Evolutionary conservation across 2,797 vertebrate species (phyloP).

Genomic region (Coregonus ussuriensis): DNA sequence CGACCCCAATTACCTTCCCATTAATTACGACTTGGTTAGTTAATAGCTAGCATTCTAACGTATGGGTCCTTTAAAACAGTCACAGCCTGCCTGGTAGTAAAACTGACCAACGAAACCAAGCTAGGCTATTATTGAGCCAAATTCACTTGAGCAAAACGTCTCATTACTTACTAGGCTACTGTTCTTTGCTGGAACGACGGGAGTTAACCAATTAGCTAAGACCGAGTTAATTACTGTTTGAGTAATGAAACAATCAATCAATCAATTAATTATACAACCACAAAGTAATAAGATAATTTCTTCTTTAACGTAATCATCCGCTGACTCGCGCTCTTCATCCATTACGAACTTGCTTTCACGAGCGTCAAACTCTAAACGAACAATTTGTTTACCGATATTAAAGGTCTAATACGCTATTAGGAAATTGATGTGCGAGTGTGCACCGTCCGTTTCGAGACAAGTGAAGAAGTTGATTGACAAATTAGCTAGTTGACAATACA

Average conservation of each 20-base stretch:
- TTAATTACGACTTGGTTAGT: too few relatives aligned
- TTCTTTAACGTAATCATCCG: constrained; percentile 70
- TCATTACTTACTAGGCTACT: constrained; percentile 43
- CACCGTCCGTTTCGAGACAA: not conserved
- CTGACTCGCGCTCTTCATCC: constrained; percentile 58
- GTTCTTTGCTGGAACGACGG: constrained; percentile 37
- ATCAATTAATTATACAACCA: constrained; percentile 26
- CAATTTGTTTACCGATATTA: constrained; percentile 58
- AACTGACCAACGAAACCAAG: not conserved
- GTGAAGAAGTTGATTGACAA: constrained; percentile 56
- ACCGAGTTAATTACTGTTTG: not conserved
- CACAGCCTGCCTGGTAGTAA: too few relatives aligned
- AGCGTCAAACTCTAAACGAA: constrained; percentile 40
- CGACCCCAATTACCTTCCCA: too few relatives aligned
- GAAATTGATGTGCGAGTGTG: not conserved
- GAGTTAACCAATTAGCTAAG: not conserved
- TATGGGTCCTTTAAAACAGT: too few relatives aligned
- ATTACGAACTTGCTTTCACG: constrained; percentile 45
- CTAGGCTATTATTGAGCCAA: not conserved
- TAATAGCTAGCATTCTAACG: too few relatives aligned
- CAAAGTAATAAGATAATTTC: constrained; percentile 28
- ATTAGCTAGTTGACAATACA: not conserved
- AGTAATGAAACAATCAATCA: constrained; percentile 28
- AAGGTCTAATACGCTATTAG: constrained; percentile 18
- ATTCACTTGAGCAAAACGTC: not conserved